phyloP scores from a whole-genome alignment of 2,888 invertebrate genomes.

The Morpho achilles region DNA sequence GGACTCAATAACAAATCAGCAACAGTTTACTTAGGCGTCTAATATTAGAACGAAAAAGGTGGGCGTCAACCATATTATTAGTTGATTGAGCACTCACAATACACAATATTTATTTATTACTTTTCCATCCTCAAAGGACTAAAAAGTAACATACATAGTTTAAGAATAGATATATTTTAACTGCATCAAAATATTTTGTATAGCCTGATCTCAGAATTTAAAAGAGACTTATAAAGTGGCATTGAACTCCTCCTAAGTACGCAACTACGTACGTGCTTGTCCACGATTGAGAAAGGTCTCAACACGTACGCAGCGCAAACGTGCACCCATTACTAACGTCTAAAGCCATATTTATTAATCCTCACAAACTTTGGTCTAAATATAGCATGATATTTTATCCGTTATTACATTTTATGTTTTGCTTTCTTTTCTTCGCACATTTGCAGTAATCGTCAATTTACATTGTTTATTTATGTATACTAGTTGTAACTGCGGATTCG shows the following conservation, averaged over 20 bases:
- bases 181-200: not conserved
- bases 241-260: slow-evolving; percentile 15
- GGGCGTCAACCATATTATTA: no score
- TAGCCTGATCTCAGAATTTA: not conserved
- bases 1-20: no score
- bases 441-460: not conserved
- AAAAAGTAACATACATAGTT: no score
- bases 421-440: not conserved
- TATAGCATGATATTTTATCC: slow-evolving; percentile 33
- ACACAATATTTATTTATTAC: no score
- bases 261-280: slow-evolving; percentile 7
- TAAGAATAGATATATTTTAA: no score
- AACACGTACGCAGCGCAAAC: slow-evolving; percentile 16
- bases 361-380: slow-evolving; percentile 47
- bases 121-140: no score
- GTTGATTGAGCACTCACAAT: no score
- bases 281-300: slow-evolving; percentile 6
- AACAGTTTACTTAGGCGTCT: no score
- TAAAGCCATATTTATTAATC: slow-evolving; percentile 43
- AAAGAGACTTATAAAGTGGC: slow-evolving; percentile 1
- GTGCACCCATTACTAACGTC: slow-evolving; percentile 12
- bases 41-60: no score
- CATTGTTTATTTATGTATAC: not conserved
- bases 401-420: slow-evolving; percentile 10
- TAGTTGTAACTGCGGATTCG: no score